Evolutionary conservation across 2,888 invertebrate genomes (phyloP).

Genomic region (Busseola fusca): DNA sequence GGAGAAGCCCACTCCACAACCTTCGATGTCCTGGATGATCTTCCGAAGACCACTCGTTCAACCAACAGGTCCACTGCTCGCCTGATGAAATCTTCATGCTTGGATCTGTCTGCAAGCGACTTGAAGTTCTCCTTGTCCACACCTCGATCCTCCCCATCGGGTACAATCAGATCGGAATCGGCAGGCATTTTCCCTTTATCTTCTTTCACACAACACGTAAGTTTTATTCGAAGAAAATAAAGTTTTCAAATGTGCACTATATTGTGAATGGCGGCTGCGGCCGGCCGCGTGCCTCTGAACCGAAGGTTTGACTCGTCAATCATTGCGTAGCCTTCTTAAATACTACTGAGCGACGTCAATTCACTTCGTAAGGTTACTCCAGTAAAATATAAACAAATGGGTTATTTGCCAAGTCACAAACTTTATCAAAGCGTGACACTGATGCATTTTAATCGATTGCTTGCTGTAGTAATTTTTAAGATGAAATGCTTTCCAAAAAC

Average conservation of each 20-base stretch:
- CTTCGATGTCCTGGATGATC: conserved; percentile 91
- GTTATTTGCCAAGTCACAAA: conserved; percentile 29
- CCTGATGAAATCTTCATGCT: conserved; percentile 92
- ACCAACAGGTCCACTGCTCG: conserved; percentile 92
- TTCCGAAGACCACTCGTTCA: conserved; percentile 93
- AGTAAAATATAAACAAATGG: conserved; percentile 64
- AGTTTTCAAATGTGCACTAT: conserved; percentile 67
- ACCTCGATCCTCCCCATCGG: conserved; percentile 73
- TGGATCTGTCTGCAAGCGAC: conserved; percentile 90
- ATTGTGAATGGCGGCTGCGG: conserved; percentile 69
- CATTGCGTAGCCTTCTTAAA: conserved; percentile 83
- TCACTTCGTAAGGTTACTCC: conserved; percentile 82
- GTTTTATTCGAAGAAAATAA: conserved; percentile 65
- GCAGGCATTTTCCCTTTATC: conserved; percentile 80
- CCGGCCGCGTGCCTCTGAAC: conserved; percentile 77
- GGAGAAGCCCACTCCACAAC: conserved; percentile 96
- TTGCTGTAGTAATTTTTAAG: neutral
- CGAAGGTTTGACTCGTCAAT: conserved; percentile 79
- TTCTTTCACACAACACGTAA: conserved; percentile 63
- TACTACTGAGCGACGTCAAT: conserved; percentile 80
- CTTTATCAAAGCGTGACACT: conserved; percentile 16
- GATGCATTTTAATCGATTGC: conserved; percentile 17
- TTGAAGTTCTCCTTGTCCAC: conserved; percentile 82
- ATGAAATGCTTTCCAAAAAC: neutral
- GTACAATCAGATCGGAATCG: conserved; percentile 82